phyloP scores from a whole-genome alignment of 2,113 vertebrate genomes.

The Chelonoidis abingdonii region DNA sequence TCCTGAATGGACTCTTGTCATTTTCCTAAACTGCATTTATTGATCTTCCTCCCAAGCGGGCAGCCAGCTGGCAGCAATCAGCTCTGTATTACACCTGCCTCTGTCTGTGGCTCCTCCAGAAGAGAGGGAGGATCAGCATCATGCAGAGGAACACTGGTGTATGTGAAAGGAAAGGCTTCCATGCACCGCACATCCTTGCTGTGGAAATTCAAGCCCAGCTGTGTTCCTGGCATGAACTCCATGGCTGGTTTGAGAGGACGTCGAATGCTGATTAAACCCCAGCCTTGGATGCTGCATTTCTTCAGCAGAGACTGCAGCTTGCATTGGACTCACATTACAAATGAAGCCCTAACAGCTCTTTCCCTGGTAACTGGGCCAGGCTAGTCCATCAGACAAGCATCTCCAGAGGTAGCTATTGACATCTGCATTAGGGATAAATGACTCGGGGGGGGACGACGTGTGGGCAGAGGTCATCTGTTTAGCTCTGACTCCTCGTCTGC shows the following conservation, averaged over 20 bases:
- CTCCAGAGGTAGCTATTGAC: not conserved
- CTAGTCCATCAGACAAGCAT: not conserved
- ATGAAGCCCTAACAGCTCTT: not conserved
- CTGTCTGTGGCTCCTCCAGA: too few relatives aligned
- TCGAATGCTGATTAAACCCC: not conserved
- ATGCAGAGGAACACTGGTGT: too few relatives aligned
- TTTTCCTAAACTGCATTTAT: not conserved
- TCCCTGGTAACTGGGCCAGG: not conserved
- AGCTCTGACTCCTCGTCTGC: not conserved
- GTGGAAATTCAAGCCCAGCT: not conserved
- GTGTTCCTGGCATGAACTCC: not conserved
- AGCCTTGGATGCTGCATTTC: not conserved
- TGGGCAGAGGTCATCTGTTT: not conserved
- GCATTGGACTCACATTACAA: not conserved
- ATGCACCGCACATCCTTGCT: not conserved
- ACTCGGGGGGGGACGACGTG: rapidly evolving
- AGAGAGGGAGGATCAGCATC: too few relatives aligned
- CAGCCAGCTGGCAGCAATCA: too few relatives aligned
- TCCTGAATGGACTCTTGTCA: not conserved
- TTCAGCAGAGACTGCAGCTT: not conserved
- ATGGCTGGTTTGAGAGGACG: not conserved
- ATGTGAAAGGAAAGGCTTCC: not conserved
- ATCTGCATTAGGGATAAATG: not conserved
- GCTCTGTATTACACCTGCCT: too few relatives aligned
- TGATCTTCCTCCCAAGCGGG: too few relatives aligned